These are phyloP conservation scores for Corvus moneduloides DNA, from an alignment of 2,113 vertebrate genomes.

Conservation along the genomic window DNA sequence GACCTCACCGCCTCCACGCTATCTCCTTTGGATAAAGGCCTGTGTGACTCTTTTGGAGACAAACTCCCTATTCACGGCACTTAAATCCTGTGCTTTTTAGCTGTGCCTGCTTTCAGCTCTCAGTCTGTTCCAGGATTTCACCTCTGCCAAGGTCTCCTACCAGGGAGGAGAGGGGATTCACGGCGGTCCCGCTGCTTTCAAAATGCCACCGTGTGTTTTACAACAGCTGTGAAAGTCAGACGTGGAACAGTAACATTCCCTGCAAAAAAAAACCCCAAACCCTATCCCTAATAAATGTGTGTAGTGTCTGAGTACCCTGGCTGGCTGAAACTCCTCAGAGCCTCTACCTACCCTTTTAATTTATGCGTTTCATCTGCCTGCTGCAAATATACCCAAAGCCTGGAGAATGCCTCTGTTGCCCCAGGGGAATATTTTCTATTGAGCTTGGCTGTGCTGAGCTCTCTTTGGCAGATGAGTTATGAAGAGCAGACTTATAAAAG, in stretches of 20 bases:
- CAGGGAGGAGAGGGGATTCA: not conserved
- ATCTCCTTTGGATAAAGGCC: not conserved
- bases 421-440: not conserved
- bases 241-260: not conserved
- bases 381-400: not conserved
- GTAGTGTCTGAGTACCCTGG: not conserved
- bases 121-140: not conserved
- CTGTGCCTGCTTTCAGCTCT: not conserved
- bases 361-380: conserved; percentile 26
- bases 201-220: not conserved
- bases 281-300: not conserved
- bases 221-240: not conserved
- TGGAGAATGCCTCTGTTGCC: not conserved
- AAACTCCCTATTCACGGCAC: not conserved
- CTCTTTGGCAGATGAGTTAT: conserved; percentile 16
- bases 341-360: not conserved
- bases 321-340: not conserved
- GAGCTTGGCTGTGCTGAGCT: not conserved
- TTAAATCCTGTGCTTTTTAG: not conserved
- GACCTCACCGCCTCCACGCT: not conserved
- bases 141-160: conserved; percentile 11
- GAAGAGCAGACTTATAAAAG: not conserved
- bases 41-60: not conserved
- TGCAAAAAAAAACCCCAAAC: not conserved
- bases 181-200: not conserved